These are phyloP conservation scores for Muscina levida DNA, from an alignment of 2,888 invertebrate genomes.

Conservation along the genomic window DNA sequence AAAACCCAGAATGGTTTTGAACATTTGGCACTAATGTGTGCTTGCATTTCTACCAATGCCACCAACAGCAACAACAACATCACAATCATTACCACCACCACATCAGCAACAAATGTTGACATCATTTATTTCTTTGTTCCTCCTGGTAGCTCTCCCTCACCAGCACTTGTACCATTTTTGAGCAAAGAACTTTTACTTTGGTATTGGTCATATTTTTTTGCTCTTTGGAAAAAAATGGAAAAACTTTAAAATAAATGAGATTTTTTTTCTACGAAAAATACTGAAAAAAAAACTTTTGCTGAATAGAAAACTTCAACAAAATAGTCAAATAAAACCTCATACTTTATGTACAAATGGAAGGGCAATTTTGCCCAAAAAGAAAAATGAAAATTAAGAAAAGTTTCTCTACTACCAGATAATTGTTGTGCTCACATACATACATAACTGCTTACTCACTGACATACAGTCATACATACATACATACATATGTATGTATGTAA, in stretches of 20 bases:
- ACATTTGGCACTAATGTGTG: no score
- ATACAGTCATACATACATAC: constrained; percentile 8
- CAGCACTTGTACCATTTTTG: not conserved
- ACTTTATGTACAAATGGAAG: constrained; percentile 14
- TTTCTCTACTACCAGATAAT: constrained; percentile 64
- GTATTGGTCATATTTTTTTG: no score
- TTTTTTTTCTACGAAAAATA: constrained; percentile 47
- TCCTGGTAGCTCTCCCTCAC: no score
- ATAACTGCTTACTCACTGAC: no score
- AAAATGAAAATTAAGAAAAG: constrained; percentile 65
- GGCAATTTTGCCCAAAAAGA: constrained; percentile 38
- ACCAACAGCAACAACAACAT: no score
- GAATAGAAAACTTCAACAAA: not conserved
- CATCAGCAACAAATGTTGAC: constrained; percentile 65
- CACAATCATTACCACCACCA: constrained; percentile 26
- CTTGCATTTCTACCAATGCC: no score
- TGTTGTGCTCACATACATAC: constrained; percentile 51
- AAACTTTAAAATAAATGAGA: constrained; percentile 59
- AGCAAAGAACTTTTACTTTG: constrained; percentile 64
- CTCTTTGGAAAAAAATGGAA: constrained; percentile 40
- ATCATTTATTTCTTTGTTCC: constrained; percentile 61
- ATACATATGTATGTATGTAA: not conserved
- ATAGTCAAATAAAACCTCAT: constrained; percentile 33
- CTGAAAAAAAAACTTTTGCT: constrained; percentile 30
- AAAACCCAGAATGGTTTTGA: no score